Evolutionary conservation across 2,797 vertebrate species (phyloP).

Genomic region (Centroberyx gerrardi): DNA sequence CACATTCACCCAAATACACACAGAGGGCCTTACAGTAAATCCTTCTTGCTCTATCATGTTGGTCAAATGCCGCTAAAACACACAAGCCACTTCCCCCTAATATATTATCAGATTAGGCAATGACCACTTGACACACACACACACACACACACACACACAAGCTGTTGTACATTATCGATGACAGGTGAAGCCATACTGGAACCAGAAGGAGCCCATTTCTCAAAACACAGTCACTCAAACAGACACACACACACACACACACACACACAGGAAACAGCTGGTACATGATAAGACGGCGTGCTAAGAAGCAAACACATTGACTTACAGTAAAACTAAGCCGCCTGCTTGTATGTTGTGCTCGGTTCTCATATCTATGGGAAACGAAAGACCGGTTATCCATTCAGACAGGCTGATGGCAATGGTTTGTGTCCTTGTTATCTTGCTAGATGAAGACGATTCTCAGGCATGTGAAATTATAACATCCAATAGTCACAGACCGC

Average conservation of each 20-base stretch:
- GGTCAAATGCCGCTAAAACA: constrained; percentile 21
- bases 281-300: constrained; percentile 32
- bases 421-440: no score
- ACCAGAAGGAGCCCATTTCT: background rate
- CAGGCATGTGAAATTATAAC: no score
- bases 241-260: constrained; percentile 1
- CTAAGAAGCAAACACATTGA: background rate
- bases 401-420: no score
- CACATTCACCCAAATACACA: no score
- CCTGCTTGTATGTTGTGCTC: no score
- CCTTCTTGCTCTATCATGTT: background rate
- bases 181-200: constrained; percentile 1
- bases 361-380: no score
- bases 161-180: background rate
- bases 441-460: no score
- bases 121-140: constrained; percentile 1
- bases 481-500: no score
- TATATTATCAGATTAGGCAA: constrained; percentile 8
- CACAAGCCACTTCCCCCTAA: constrained; percentile 51
- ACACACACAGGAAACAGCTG: constrained; percentile 61
- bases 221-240: no score
- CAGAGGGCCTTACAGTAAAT: constrained; percentile 51
- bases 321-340: constrained; percentile 50
- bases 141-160: background rate
- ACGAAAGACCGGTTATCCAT: no score